Conservation (phyloP, 2,888 invertebrate genomes). For the Agrypnus murinus region DNA sequence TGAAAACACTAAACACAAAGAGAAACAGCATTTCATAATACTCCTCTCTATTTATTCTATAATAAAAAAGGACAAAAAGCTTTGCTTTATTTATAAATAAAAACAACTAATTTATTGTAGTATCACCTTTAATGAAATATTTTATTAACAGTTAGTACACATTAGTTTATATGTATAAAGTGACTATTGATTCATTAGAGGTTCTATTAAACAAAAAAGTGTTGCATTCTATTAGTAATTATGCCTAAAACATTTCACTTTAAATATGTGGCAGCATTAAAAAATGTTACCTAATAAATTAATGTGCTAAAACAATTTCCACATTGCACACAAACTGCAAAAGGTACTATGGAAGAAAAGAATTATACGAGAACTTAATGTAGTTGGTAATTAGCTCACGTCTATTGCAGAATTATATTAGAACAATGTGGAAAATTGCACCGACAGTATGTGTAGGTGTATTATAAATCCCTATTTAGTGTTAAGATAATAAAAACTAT, state of each 20-base stretch:
- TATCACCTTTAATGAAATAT: constrained; percentile 35
- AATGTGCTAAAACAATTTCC: constrained; percentile 32
- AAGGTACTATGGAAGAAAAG: neutral
- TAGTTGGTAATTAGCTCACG: no score
- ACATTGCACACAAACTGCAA: constrained; percentile 2
- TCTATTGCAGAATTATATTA: no score
- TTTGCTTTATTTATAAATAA: no score
- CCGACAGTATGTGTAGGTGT: constrained; percentile 1
- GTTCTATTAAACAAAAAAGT: constrained; percentile 38
- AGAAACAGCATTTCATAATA: no score
- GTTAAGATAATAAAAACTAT: constrained; percentile 30
- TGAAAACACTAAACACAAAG: no score
- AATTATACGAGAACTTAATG: neutral
- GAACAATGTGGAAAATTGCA: constrained; percentile 23
- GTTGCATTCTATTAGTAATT: constrained; percentile 31
- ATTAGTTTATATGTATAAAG: constrained; percentile 44
- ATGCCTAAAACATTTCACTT: constrained; percentile 13
- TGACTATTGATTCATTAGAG: constrained; percentile 35
- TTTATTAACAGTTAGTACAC: constrained; percentile 51
- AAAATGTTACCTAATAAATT: constrained; percentile 24
- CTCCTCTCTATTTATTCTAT: no score
- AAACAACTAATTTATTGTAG: neutral
- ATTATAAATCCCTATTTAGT: constrained; percentile 12
- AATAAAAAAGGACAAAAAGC: no score
- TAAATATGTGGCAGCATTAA: constrained; percentile 15